Evolutionary conservation across 2,888 invertebrate species (phyloP), one percentile per base, ranked within the genome.

Genomic region (Microctonus hyperodae): DNA sequence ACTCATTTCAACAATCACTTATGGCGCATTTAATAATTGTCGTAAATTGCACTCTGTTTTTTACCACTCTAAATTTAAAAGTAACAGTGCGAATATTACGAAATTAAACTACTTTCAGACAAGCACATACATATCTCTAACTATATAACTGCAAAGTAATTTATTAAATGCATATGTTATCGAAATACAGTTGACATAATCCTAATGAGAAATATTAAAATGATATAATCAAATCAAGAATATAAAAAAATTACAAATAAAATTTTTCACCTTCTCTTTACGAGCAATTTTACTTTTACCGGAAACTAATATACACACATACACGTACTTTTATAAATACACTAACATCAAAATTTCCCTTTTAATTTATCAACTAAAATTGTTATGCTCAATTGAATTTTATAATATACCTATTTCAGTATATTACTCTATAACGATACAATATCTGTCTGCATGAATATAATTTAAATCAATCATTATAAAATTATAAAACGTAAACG

Each of bases 401-500:
- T 6, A 44, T 7, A 16, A 44, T 44, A 16, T 7, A 16, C 16
- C 44, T 28, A n/a, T n/a, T n/a, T 37, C 11, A 11, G 13, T 37
- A 13, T n/a, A 13, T n/a, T 11, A 37, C n/a, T 13, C 4, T 3
- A 37, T n/a, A 37, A 37, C 3, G n/a, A 37, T n/a, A 13, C 3
- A n/a, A n/a, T n/a, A n/a, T n/a, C n/a, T n/a, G n/a, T n/a, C n/a
- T n/a, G n/a, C n/a, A n/a, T n/a, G n/a, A n/a, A n/a, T n/a, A n/a
- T n/a, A n/a, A n/a, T n/a, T 16, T 2, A 44, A 44, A 44, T 44
- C 16, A 44, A n/a, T 16, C 4, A 44, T 44, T 44, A 1, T 25
- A 13, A 23, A 37, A 33, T 57, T 31, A 11, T 31, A 53, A 51
- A 51, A 20, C 11, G n/a, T 28, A 16, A 76, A 82, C 81, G 60